Evolutionary conservation across 1,140 invertebrate genomes (phyloP).

Genomic region (Bombus waltoni): DNA sequence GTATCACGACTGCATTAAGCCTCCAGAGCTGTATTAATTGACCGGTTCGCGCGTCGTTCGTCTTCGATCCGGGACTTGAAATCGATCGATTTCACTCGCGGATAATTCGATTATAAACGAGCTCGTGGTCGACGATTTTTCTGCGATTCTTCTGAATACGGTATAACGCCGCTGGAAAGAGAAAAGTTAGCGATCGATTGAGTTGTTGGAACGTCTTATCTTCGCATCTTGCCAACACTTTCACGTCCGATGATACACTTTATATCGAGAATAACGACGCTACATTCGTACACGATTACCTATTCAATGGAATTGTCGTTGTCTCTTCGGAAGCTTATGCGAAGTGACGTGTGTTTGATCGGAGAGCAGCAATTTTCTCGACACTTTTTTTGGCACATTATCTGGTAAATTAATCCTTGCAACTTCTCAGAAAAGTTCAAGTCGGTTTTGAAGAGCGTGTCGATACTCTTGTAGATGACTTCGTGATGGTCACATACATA

Average conservation of each 20-base stretch:
- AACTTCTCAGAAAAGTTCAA: too few relatives aligned
- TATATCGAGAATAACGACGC: neutral
- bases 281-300: rapidly evolving
- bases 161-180: too few relatives aligned
- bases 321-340: neutral
- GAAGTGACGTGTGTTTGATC: too few relatives aligned
- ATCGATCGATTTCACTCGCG: neutral
- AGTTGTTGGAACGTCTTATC: neutral
- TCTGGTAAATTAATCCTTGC: too few relatives aligned
- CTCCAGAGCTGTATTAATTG: constrained; percentile 31
- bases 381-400: too few relatives aligned
- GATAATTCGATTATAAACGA: constrained; percentile 2
- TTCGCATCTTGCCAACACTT: neutral
- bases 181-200: neutral
- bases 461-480: too few relatives aligned
- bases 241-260: neutral
- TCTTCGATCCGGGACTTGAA: neutral
- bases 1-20: constrained; percentile 8
- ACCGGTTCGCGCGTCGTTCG: constrained; percentile 18
- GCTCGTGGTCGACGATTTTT: neutral
- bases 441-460: too few relatives aligned
- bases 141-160: too few relatives aligned
- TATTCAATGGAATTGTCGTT: neutral
- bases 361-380: too few relatives aligned
- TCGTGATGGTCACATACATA: too few relatives aligned